Evolutionary conservation across 2,888 invertebrate genomes (phyloP).

Genomic region (Sarcophaga variegata): DNA sequence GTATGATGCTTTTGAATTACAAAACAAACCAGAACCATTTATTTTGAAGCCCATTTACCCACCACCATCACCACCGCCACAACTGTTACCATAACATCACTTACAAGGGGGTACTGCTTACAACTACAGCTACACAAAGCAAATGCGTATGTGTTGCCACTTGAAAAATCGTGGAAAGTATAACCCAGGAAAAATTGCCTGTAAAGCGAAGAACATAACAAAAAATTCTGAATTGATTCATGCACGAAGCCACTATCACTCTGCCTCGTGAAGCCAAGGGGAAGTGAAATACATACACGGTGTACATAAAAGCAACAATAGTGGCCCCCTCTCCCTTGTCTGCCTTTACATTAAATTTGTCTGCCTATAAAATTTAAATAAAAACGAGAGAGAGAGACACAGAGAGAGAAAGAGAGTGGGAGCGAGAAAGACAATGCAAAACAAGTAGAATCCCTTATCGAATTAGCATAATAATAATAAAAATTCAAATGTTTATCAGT

Average conservation of each 20-base stretch:
- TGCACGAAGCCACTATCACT: neutral
- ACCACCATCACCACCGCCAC: neutral
- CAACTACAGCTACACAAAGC: neutral
- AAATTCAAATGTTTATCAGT: slow-evolving; percentile 49
- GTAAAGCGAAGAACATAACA: neutral
- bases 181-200: too few species aligned
- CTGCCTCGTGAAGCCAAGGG: neutral
- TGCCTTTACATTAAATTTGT: neutral
- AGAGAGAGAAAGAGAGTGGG: too few species aligned
- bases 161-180: slow-evolving; percentile 36
- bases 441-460: slow-evolving; percentile 60
- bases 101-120: neutral
- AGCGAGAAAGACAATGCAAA: too few species aligned
- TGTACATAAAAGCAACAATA: neutral
- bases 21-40: slow-evolving; percentile 30
- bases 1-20: slow-evolving; percentile 49
- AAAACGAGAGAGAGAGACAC: neutral
- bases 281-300: neutral
- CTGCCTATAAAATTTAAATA: neutral
- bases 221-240: slow-evolving; percentile 16
- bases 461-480: slow-evolving; percentile 67
- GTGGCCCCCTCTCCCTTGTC: neutral
- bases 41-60: slow-evolving; percentile 1
- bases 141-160: slow-evolving; percentile 19
- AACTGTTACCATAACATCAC: neutral